phyloP scores from a whole-genome alignment of 2,888 invertebrate species.

The Cataglyphis altisquamis region DNA sequence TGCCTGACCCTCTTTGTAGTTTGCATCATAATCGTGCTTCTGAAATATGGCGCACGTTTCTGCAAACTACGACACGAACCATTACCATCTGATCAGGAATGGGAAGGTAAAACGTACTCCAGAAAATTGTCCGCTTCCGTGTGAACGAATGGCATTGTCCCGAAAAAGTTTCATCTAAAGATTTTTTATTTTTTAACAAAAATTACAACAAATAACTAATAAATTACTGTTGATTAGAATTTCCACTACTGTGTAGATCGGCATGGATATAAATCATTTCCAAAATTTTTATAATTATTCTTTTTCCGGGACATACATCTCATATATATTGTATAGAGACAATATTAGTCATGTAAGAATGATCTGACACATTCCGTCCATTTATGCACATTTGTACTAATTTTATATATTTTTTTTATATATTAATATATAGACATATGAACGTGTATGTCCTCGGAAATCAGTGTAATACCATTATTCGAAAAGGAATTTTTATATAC shows the following conservation, averaged over 20 bases:
- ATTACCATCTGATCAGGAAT: conserved; percentile 89
- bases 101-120: conserved; percentile 89
- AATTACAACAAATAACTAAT: background rate
- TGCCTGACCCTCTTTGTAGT: conserved; percentile 91
- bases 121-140: conserved; percentile 83
- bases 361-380: conserved; percentile 39
- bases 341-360: conserved; percentile 16
- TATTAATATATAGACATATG: background rate
- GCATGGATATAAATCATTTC: background rate
- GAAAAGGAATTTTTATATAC: conserved; percentile 1
- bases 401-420: conserved; percentile 11
- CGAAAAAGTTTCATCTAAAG: conserved; percentile 3
- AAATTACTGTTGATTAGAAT: conserved; percentile 5
- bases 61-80: conserved; percentile 91
- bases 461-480: conserved; percentile 2
- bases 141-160: conserved; percentile 43
- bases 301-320: conserved; percentile 12
- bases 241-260: background rate
- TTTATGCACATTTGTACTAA: conserved; percentile 24
- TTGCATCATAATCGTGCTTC: conserved; percentile 91
- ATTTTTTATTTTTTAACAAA: background rate
- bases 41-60: conserved; percentile 91
- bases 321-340: conserved; percentile 12
- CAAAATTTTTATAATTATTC: background rate
- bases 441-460: background rate